A percentile compares a stretch with the other conserved stretches of the same genome.
These are phyloP conservation scores for Pollenia amentaria DNA, from an alignment of 2,888 invertebrate species.

Conservation along the genomic window DNA sequence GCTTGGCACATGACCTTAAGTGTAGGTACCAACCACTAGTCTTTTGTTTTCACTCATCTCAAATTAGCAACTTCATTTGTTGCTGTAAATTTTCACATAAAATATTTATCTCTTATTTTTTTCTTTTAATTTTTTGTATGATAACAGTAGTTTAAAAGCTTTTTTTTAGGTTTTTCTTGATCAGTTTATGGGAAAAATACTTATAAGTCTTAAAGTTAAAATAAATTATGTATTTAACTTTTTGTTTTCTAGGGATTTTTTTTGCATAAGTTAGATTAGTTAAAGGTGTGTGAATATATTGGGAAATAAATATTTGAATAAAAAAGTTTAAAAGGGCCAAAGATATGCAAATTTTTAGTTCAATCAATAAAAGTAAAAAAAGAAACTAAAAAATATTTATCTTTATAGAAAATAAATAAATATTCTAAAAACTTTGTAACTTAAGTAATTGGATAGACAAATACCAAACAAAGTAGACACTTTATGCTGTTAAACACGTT, in stretches of 20 bases:
- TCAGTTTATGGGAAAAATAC: constrained; percentile 47
- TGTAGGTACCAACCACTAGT: constrained; percentile 13
- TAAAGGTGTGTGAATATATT: no score
- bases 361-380: no score
- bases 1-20: constrained; percentile 50
- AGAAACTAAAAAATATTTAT: no score
- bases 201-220: background rate
- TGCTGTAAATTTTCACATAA: constrained; percentile 51
- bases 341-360: background rate
- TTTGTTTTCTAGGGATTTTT: constrained; percentile 20
- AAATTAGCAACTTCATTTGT: constrained; percentile 44
- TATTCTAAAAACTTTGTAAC: no score
- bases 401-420: no score
- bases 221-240: constrained; percentile 52
- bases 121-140: background rate
- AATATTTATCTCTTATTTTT: constrained; percentile 29
- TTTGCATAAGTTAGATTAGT: background rate
- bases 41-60: constrained; percentile 7
- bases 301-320: no score
- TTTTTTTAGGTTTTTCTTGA: constrained; percentile 22
- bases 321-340: background rate
- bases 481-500: no score
- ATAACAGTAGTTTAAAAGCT: constrained; percentile 13
- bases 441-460: no score
- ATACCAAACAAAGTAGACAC: no score